Evolutionary conservation across 2,113 vertebrate species (phyloP).

Genomic region (Paracanthobrama guichenoti): DNA sequence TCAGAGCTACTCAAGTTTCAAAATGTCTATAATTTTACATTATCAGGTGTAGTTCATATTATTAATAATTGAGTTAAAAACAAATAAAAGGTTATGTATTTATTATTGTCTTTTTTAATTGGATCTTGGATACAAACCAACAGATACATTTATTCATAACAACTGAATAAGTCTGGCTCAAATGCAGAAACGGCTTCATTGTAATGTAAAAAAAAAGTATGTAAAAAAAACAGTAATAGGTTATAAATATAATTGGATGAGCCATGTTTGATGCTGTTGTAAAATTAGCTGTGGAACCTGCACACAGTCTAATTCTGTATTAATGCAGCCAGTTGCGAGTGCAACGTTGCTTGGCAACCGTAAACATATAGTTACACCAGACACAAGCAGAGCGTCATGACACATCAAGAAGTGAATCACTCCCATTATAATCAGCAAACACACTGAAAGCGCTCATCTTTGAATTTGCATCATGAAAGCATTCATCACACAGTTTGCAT

Average conservation of each 20-base stretch:
- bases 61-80: no score
- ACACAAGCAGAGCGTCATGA: neutral
- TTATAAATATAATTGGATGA: neutral
- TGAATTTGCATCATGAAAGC: constrained; percentile 3
- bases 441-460: neutral
- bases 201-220: neutral
- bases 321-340: neutral
- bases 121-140: neutral
- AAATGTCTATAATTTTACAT: no score
- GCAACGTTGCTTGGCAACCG: neutral
- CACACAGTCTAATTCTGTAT: neutral
- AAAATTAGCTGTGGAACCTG: neutral
- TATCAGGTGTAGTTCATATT: no score
- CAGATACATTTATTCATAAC: neutral
- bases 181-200: neutral
- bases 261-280: neutral
- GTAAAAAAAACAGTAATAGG: neutral
- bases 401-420: neutral
- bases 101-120: neutral
- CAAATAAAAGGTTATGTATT: neutral
- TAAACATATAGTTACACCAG: neutral
- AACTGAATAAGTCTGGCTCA: neutral
- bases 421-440: neutral
- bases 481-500: constrained; percentile 21
- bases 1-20: no score